Percentiles rank a stretch among this genome's conserved stretches.
Evolutionary conservation across 2,797 vertebrate genomes (phyloP).

Genomic region (Sphaeramia orbicularis): DNA sequence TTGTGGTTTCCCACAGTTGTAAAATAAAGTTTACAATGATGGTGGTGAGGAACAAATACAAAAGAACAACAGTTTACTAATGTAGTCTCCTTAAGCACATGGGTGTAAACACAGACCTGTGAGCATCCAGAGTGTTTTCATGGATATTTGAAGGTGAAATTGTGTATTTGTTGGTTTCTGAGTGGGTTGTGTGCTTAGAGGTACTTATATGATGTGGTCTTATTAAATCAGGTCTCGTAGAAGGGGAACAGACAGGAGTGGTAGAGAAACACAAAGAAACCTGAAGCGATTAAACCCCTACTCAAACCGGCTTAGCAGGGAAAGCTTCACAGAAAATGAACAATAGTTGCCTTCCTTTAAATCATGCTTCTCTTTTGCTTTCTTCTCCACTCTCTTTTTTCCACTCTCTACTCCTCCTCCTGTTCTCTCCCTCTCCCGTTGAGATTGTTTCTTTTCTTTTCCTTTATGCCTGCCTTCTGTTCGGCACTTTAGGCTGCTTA

Average conservation of each 20-base stretch:
- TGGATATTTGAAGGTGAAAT: conserved; percentile 30
- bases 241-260: conserved; percentile 73
- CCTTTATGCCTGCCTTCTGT: conserved; percentile 69
- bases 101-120: conserved; percentile 21
- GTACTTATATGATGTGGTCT: conserved; percentile 58
- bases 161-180: conserved; percentile 47
- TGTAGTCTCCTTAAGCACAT: neutral
- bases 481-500: conserved; percentile 78
- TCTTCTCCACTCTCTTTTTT: conserved; percentile 30
- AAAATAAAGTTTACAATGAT: conserved; percentile 9
- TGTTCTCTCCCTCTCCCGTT: conserved; percentile 52
- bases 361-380: conserved; percentile 60
- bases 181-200: conserved; percentile 57
- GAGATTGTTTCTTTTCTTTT: conserved; percentile 76
- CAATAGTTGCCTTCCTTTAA: conserved; percentile 78
- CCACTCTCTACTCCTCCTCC: conserved; percentile 47
- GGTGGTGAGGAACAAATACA: conserved; percentile 1
- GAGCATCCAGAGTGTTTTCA: conserved; percentile 9
- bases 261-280: conserved; percentile 79
- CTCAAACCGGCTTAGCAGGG: conserved; percentile 80
- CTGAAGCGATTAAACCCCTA: conserved; percentile 80
- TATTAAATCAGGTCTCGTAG: conserved; percentile 79
- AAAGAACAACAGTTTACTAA: conserved; percentile 1
- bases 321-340: conserved; percentile 76
- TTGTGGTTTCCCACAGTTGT: neutral